Base-by-base conservation (phyloP, 2,797 vertebrate genomes). In the Falco rusticolus region DNA sequence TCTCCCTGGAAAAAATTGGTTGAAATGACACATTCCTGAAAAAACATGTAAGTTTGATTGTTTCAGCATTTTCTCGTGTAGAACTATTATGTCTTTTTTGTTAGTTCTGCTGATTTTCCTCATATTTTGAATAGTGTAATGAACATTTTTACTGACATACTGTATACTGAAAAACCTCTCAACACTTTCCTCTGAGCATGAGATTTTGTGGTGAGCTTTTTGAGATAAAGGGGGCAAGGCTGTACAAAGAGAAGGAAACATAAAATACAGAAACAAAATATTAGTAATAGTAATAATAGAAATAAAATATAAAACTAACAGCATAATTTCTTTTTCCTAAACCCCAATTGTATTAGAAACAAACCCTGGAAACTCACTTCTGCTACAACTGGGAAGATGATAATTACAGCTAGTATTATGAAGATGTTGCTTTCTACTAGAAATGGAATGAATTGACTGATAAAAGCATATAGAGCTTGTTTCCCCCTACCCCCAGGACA, bases 161-260 rank as follows among this genome's bases (percentile, higher is more conserved):
- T 50, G 3, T 54, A 29, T 13, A 20, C 1, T 20, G 6, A 64
- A 53, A 84, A 65, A 3, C 4, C 2, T 76, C 41, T 57, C 34
- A 54, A 37, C 3, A 4, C 3, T 74, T 84, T 20, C 11, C 61
- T 70, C 11, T 45, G 10, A 29, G 7, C n/a, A 28, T 3, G 26
- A 56, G 15, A n/a, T n/a, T 60, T 69, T 47, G 16, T 31, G 7
- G 3, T 28, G 21, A 29, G 3, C 7, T 66, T 68, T 76, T 21
- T 5, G 5, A 2, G 7, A 28, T 29, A 6, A 56, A 3, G 1
- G 1, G 4, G 3, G 9, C 13, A 9, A 45, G 15, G 13, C 0
- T 89, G 50, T 37, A 19, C 7, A 54, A 89, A 57, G 13, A 59
- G 28, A 13, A 13, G 13, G n/a, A 82, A 83, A 54, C 33, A 66